Base-by-base conservation (phyloP, 2,113 vertebrate genomes). In the Otis tarda region DNA sequence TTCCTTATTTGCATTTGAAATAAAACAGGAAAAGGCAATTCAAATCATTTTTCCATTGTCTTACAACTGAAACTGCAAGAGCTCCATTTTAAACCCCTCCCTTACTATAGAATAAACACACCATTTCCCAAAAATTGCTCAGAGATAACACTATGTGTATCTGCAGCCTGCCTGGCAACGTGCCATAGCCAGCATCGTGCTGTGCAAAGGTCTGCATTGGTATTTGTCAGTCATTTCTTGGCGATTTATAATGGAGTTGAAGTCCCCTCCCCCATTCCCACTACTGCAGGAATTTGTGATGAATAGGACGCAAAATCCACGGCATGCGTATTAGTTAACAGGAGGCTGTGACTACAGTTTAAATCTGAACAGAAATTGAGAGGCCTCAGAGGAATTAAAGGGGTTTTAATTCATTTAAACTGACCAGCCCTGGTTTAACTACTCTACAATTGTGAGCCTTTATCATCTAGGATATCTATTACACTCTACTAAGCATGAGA, bases 231-330 rank as follows among this genome's bases (percentile, higher is more conserved):
- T 97, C 87, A 95, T 64, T 96, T 88, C 83, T 94, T 56, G 67
- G 47, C 21, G 30, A 97, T 96, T 94, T 96, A 94, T 96, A 91
- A 90, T 41, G 2, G 7, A 88, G 35, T 15, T 91, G 64, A 89
- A 97, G 83, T 74, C 65, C 49, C 45, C 28, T 63, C 80, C 74
- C 59, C 70, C 75, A 73, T 94, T 92, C 70, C 78, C 70, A 96
- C 93, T 95, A 80, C 73, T 97, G 65, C 87, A 95, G 77, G 89
- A 95, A 95, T 97, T 90, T 94, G 63, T 96, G 92, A 97, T 95
- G 82, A 85, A 95, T 86, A 97, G 86, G 87, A 95, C 64, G 93
- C 94, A 96, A 95, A 96, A 95, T 90, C 92, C 91, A 76, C 94
- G 94, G 92, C 67, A 80, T 90, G 84, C 2, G 3, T 95, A 97